Base-by-base conservation (phyloP, 2,113 vertebrate genomes). In the Colaptes auratus region DNA sequence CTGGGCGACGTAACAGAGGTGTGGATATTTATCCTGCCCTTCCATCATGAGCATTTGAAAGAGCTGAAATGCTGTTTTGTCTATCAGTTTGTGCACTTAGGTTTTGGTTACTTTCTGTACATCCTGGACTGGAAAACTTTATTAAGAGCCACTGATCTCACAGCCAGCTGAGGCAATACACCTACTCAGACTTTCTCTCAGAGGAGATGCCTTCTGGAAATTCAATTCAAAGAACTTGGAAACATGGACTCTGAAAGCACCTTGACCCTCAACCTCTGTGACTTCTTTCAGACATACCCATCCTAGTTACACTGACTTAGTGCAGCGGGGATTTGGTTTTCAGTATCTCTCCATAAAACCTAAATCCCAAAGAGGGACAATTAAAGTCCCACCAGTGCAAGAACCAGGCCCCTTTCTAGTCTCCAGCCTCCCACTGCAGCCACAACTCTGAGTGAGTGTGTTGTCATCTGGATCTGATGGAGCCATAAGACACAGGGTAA, bases 391-490 rank as follows among this genome's bases (percentile, higher is more conserved):
- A 0, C 27, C n/a, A 42, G 52, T 6, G 33, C 48, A 64, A 58
- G 67, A 86, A 65, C n/a, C 44, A 30, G 55, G 2, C n/a, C 15
- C 16, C 19, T 35, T 7, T 44, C 8, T 44, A 3, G 30, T 81
- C 23, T 30, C 16, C 25, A 39, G 10, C 13, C 42, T 78, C 48
- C 46, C 33, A 16, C 1, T 2, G 4, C 30, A 52, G 36, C 14
- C 1, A 0, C 19, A 24, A 1, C 9, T 3, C 56, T 28, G 52
- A 55, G 24, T 0, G 6, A 52, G 25, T 0, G 1, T n/a, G n/a
- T n/a, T n/a, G n/a, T n/a, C 7, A 18, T 12, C 48, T 61, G 56
- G 66, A 27, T 30, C 61, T 24, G 60, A 31, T 2, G 10, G 81
- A 87, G 13, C 71, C 12, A 0, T 6, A 24, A 20, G 59, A 58